Base-by-base conservation (phyloP, 2,797 vertebrate genomes). In the Leucoraja ocellata region DNA sequence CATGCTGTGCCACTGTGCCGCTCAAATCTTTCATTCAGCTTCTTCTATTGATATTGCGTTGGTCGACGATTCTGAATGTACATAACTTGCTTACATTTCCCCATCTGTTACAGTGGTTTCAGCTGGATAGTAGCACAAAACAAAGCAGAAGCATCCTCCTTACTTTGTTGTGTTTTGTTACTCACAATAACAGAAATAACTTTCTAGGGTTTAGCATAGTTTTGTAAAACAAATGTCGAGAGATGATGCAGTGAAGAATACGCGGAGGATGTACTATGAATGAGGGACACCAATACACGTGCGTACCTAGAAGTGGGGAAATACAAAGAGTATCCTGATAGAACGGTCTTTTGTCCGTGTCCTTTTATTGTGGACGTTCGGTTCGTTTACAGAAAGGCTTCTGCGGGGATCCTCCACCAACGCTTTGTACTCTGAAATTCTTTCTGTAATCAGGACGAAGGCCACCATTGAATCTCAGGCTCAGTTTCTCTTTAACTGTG, bases 351-450 rank as follows among this genome's bases (percentile, higher is more conserved):
- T 88, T 88, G 84, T 88, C 84, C 61, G 0, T 65, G n/a, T 68
- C 6, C 84, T 36, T 88, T 88, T 36, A 88, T 88, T 36, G 65
- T 68, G 84, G 84, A 88, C 84, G 68, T 16, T 88, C n/a, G 65
- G 84, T 61, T 84, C 14, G 81, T 88, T 88, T 88, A 65, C 61
- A 88, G 84, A 88, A 88, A 88, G 68, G 84, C 84, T 88, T 68
- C 63, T 36, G 18, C 5, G 28, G 61, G 68, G 84, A 65, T 68
- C 61, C 84, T 36, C 7, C 84, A 0, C 28, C n/a, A 88, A 88
- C 65, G 84, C 84, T 88, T 88, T 68, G n/a, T 88, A 36, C n/a
- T 68, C 68, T 32, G 84, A 88, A 68, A 88, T 88, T 32, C 84
- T 88, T 88, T 88, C 16, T 8, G n/a, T 68, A 36, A 68, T 88